Evolutionary conservation across 35 echinoderm and acorn worm species (phyloP).

Genomic region (Stichopus chloronotus): DNA sequence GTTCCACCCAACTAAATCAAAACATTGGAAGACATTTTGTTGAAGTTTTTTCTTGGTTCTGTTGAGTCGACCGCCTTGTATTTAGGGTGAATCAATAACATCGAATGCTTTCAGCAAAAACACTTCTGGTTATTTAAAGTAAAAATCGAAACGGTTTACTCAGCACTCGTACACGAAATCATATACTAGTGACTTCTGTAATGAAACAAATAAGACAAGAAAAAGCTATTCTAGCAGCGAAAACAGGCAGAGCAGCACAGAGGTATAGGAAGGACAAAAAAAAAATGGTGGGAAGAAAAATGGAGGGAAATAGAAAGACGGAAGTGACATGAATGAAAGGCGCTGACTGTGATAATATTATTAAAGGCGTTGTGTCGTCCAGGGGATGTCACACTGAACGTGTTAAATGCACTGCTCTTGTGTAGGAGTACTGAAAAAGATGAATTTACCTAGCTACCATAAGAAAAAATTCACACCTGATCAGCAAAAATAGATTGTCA

Average conservation of each 20-base stretch:
- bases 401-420: not conserved
- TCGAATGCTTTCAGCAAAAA: conserved; percentile 35
- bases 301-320: not conserved
- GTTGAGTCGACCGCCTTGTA: conserved; percentile 43
- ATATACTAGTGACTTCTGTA: not conserved
- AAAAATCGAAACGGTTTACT: conserved; percentile 51
- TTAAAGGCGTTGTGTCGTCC: not conserved
- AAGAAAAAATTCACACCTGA: too few relatives aligned
- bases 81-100: conserved; percentile 53
- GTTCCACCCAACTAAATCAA: conserved; percentile 50
- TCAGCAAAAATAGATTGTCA: too few relatives aligned
- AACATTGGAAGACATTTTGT: conserved; percentile 15
- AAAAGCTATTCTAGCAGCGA: too few relatives aligned
- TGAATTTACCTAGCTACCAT: too few relatives aligned
- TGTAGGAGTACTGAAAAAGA: too few relatives aligned
- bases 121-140: conserved; percentile 48
- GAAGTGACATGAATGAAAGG: not conserved
- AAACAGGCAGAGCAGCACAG: too few relatives aligned
- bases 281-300: not conserved
- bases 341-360: not conserved
- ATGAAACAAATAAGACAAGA: not conserved
- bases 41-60: not conserved
- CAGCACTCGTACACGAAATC: conserved; percentile 5
- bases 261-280: not conserved
- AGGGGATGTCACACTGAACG: not conserved